Base-by-base conservation (phyloP, 2,797 vertebrate species). In the Clarias platycephalus region DNA sequence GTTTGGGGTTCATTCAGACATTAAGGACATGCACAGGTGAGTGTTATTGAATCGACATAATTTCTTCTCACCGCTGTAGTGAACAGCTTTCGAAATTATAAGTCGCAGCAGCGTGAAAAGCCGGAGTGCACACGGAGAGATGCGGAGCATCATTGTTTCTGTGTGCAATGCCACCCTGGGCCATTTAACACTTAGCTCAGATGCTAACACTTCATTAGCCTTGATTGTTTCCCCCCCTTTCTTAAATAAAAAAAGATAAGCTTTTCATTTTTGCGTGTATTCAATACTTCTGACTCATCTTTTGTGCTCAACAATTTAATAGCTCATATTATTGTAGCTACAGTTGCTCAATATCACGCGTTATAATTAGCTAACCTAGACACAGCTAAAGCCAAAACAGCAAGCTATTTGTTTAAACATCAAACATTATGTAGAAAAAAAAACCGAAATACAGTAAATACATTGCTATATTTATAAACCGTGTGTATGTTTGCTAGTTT, bases 121-220 rank as follows among this genome's bases (percentile, higher is more conserved):
- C 86, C 83, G 89, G 77, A 85, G 80, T 62, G 58, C 72, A 83
- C 90, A 87, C 90, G 87, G 87, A 90, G 87, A 91, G 93, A 93
- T 91, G 91, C 91, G 84, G 84, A 92, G 94, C 94, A 95, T 94
- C 94, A 95, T 95, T 95, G 95, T 95, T 94, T 94, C 92, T 92
- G 88, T 91, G 72, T 16, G 28, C 67, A n/a, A 3, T 53, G 60
- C 60, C 64, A 63, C 76, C 60, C 76, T 71, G 78, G 93, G 93
- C 92, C 92, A 89, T 89, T 84, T 94, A 93, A 93, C 93, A 91
- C 92, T 92, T 92, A 89, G 82, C 91, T 91, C 92, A 86, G 22
- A 67, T 22, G 87, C 91, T 92, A 91, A 85, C 84, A 26, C 28
- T 13, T 49, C 90, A 91, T 71, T 80, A 84, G 76, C 57, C 34